These are phyloP conservation scores for Oncorhynchus keta DNA, from an alignment of 2,113 vertebrate species.

Conservation along the genomic window DNA sequence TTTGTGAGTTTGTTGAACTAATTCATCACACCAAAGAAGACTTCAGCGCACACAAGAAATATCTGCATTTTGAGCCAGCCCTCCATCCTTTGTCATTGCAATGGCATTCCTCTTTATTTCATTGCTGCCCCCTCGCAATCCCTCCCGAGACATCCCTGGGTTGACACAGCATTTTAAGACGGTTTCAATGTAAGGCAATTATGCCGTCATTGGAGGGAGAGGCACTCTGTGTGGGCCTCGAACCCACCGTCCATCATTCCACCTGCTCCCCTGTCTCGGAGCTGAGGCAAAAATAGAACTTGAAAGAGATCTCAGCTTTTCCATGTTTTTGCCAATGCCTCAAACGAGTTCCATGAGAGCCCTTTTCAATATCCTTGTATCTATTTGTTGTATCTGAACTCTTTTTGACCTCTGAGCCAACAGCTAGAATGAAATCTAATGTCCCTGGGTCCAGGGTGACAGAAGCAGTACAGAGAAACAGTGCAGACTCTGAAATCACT, in stretches of 20 bases:
- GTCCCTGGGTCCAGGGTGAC: too few species aligned
- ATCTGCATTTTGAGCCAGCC: conserved; percentile 51
- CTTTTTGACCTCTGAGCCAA: too few species aligned
- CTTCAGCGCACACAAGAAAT: conserved; percentile 45
- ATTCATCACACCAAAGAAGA: conserved; percentile 48
- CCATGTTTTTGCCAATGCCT: too few species aligned
- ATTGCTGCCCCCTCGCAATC: conserved; percentile 54
- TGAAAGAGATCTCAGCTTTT: too few species aligned
- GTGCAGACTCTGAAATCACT: neutral
- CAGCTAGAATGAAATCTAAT: too few species aligned
- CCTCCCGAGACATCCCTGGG: conserved; percentile 45
- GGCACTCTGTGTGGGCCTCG: too few species aligned
- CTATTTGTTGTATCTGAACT: too few species aligned
- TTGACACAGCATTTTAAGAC: conserved; percentile 52
- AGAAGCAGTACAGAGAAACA: conserved; percentile 22
- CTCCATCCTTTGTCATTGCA: conserved; percentile 62
- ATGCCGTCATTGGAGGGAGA: conserved; percentile 54
- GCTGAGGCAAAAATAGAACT: too few species aligned
- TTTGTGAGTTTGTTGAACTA: conserved; percentile 21
- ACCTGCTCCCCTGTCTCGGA: too few species aligned
- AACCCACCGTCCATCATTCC: too few species aligned
- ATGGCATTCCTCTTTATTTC: conserved; percentile 55
- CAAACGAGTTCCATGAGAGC: too few species aligned
- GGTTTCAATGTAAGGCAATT: conserved; percentile 47
- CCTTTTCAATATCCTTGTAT: too few species aligned